Percentiles rank a stretch among this genome's conserved stretches.
phyloP scores from a whole-genome alignment of 2,888 invertebrate species.

The Drosophila maculinotata region DNA sequence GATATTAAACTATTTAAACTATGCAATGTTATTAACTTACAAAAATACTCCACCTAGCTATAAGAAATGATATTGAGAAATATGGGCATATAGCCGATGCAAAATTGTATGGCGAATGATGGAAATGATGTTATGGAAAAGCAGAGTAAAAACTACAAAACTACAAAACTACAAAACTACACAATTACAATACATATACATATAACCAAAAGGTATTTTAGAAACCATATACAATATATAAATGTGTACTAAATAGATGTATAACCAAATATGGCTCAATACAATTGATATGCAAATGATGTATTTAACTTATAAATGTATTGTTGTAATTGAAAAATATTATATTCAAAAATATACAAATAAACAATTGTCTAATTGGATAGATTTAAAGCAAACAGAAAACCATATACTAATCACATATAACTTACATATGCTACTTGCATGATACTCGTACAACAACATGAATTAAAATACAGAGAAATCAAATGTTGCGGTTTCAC shows the following conservation, averaged over 20 bases:
- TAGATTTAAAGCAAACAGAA: background rate
- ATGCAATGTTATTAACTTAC: background rate
- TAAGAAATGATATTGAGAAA: background rate
- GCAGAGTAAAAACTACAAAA: background rate
- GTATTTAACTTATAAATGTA: constrained; percentile 1
- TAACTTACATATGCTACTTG: background rate
- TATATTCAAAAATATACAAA: no score
- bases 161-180: no score
- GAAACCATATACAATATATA: background rate
- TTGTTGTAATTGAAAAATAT: constrained; percentile 19
- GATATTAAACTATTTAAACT: background rate
- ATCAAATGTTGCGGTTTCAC: constrained; percentile 48
- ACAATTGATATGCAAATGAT: constrained; percentile 3
- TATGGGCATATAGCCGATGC: background rate
- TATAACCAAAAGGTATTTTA: background rate
- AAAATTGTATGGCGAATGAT: background rate
- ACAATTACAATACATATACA: background rate
- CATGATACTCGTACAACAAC: background rate
- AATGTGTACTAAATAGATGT: background rate
- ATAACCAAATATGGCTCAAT: constrained; percentile 12
- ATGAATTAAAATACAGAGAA: background rate
- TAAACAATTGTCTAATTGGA: background rate
- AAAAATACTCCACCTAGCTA: background rate
- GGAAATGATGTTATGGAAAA: background rate
- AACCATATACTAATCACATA: constrained; percentile 1